These are phyloP conservation scores for Rana temporaria DNA, from an alignment of 2,113 vertebrate species.

Conservation along the genomic window DNA sequence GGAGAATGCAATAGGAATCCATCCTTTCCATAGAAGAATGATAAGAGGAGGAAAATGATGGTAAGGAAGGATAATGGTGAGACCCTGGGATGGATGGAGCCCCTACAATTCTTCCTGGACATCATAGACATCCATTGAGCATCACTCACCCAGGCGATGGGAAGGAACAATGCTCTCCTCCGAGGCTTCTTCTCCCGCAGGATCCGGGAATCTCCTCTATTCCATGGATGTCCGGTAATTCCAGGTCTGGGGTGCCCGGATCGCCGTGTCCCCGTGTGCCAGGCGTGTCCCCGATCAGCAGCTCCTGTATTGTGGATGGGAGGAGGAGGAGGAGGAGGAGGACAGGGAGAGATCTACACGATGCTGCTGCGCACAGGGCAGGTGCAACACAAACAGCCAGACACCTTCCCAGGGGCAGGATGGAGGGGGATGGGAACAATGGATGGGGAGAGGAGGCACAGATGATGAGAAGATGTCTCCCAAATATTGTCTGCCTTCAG, in stretches of 20 bases:
- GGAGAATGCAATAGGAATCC: too few species aligned
- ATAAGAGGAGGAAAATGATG: neutral
- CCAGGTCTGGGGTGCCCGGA: slow-evolving; percentile 4
- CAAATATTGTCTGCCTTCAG: neutral
- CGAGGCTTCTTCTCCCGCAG: slow-evolving; percentile 30
- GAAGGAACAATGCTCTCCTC: slow-evolving; percentile 32
- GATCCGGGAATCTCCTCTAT: slow-evolving; percentile 36
- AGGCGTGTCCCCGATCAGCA: slow-evolving; percentile 49
- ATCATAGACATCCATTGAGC: neutral
- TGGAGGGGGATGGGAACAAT: slow-evolving; percentile 43
- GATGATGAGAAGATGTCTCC: slow-evolving; percentile 11
- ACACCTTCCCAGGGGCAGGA: slow-evolving; percentile 40
- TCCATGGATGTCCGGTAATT: slow-evolving; percentile 1
- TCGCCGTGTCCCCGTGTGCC: slow-evolving; percentile 23
- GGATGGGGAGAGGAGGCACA: neutral
- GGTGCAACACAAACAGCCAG: slow-evolving; percentile 37
- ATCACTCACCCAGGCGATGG: slow-evolving; percentile 34
- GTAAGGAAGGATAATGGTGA: neutral
- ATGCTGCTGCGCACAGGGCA: slow-evolving; percentile 17
- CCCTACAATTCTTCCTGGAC: neutral
- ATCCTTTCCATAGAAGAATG: neutral
- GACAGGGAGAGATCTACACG: neutral
- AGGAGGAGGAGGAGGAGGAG: neutral
- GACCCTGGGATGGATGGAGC: neutral
- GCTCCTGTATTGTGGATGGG: slow-evolving; percentile 22